phyloP scores from a whole-genome alignment of 2,888 invertebrate species.

The Eristalis pertinax region DNA sequence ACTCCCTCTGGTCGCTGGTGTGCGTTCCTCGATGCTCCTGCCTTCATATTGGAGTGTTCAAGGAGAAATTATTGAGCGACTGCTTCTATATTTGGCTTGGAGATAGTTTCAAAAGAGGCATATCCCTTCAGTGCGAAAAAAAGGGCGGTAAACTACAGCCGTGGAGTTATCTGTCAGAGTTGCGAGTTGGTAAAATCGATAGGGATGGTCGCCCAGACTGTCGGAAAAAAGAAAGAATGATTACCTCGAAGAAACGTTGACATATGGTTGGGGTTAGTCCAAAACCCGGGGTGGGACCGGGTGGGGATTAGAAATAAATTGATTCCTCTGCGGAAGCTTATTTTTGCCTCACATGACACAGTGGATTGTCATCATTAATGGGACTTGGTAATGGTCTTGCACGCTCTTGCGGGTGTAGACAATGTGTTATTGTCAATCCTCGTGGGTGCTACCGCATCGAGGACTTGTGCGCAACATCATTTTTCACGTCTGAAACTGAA shows the following conservation, averaged over 20 bases:
- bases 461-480: not conserved
- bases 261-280: not conserved
- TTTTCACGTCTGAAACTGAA: not conserved
- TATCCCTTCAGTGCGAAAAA: not conserved
- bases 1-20: not conserved
- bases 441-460: not conserved
- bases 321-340: not conserved
- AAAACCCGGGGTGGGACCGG: not conserved
- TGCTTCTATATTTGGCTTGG: slow-evolving; percentile 8
- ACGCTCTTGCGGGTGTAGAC: not conserved
- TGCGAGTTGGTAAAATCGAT: slow-evolving; percentile 41
- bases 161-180: not conserved
- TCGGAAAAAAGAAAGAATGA: too few species aligned
- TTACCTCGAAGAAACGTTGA: not conserved
- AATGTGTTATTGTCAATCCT: not conserved
- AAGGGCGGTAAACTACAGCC: slow-evolving; percentile 3
- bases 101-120: not conserved
- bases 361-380: not conserved
- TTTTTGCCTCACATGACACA: not conserved
- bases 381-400: not conserved
- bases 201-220: slow-evolving; percentile 16
- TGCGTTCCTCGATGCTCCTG: not conserved
- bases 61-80: not conserved
- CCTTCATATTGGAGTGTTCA: not conserved
- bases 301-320: not conserved